Evolutionary conservation across 2,797 vertebrate species (phyloP), one percentile per base, ranked within the genome.

Genomic region (Kryptopterus vitreolus): DNA sequence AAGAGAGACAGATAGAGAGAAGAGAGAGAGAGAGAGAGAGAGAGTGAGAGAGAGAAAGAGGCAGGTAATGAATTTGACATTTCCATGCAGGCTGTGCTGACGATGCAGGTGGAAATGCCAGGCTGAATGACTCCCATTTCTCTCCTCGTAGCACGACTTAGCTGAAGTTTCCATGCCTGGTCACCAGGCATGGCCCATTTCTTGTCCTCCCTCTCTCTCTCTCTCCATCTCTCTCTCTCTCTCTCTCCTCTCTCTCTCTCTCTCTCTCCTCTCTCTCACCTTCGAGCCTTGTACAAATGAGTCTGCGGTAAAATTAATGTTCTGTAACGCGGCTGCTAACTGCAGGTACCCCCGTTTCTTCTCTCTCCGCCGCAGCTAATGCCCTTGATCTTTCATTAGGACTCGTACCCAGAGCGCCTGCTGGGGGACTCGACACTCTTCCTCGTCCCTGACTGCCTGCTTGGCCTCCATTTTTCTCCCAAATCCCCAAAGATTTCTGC

Each of bases 241-340:
- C 48, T 70, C 20, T 57, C 61, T 35, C 43, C 53, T 76, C 77
- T 61, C 52, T 68, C 65, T 72, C 57, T 65, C 31, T 70, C 43
- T 63, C 61, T 69, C 58, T 71, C 69, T 81, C 52, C 55, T 58
- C 76, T 66, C 75, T 74, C 33, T 69, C 55, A 38, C 29, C 53
- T 38, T 20, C 33, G 35, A 78, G 55, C 70, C 52, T 58, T 79
- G 83, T 88, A 89, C 86, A 89, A 90, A 89, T 87, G 86, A 89
- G 82, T 66, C 85, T 88, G 85, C 89, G 81, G 87, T 92, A 85
- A 92, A 92, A 90, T 90, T 90, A 90, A 93, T 81, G 86, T 81
- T 76, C 85, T 91, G 89, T 92, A 91, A 90, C 91, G 83, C 63
- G 10, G 72, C 80, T 43, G 86, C 82, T 89, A 85, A 85, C 86